A percentile compares a stretch with the other conserved stretches of the same genome.
phyloP scores from a whole-genome alignment of 2,113 vertebrate genomes.

The Leptobrachium leishanense region DNA sequence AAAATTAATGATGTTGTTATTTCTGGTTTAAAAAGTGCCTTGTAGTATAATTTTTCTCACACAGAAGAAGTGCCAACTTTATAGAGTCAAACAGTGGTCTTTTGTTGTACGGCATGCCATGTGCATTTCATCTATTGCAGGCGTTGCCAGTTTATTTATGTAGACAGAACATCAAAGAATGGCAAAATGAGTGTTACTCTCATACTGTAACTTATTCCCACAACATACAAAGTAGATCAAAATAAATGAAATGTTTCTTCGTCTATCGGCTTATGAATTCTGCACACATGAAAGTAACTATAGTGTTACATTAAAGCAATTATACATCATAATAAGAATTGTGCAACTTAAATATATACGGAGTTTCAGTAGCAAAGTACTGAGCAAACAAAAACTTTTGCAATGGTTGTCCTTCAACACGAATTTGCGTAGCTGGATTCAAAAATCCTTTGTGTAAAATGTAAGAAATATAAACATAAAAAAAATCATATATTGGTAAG shows the following conservation, averaged over 20 bases:
- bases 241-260: background rate
- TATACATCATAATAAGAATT: too few relatives aligned
- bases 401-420: too few relatives aligned
- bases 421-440: too few relatives aligned
- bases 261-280: too few relatives aligned
- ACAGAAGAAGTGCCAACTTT: conserved; percentile 23
- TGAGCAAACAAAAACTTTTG: too few relatives aligned
- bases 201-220: conserved; percentile 28
- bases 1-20: conserved; percentile 27
- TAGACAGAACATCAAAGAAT: conserved; percentile 28
- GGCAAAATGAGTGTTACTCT: conserved; percentile 21
- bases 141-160: conserved; percentile 30
- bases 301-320: too few relatives aligned
- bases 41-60: conserved; percentile 14
- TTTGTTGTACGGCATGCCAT: conserved; percentile 27
- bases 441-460: too few relatives aligned
- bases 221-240: background rate
- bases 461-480: too few relatives aligned
- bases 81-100: conserved; percentile 33
- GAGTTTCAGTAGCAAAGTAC: too few relatives aligned
- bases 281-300: too few relatives aligned
- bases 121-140: conserved; percentile 34
- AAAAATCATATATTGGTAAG: too few relatives aligned
- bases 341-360: too few relatives aligned
- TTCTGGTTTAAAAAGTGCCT: conserved; percentile 26